phyloP scores from a whole-genome alignment of 2,888 invertebrate species.

The Eueremaeus valkanovi region DNA sequence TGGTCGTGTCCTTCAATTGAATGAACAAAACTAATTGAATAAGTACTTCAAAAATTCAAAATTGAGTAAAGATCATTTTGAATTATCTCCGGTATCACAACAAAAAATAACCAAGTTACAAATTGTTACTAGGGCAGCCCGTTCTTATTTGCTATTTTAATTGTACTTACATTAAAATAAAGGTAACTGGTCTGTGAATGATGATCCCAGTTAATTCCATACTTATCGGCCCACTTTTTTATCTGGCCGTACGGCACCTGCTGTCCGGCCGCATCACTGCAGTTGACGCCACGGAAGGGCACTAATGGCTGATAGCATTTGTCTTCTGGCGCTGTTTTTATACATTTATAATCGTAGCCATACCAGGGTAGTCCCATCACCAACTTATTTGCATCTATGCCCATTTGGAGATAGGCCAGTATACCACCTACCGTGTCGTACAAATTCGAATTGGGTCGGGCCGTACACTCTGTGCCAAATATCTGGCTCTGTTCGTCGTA shows the following conservation, averaged over 20 bases:
- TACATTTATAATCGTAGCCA: conserved; percentile 53
- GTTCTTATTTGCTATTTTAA: no score
- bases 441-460: conserved; percentile 44
- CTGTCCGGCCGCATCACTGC: conserved; percentile 54
- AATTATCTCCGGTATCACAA: not conserved
- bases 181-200: conserved; percentile 42
- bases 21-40: no score
- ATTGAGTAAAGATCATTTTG: no score
- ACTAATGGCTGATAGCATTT: conserved; percentile 50
- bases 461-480: conserved; percentile 38
- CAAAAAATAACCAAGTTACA: conserved; percentile 28
- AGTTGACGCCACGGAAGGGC: conserved; percentile 53
- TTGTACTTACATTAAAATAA: conserved; percentile 21
- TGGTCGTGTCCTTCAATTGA: not conserved
- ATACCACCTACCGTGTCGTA: conserved; percentile 49
- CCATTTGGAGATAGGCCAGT: conserved; percentile 49
- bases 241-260: conserved; percentile 46
- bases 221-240: conserved; percentile 43
- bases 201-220: conserved; percentile 50
- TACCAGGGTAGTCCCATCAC: conserved; percentile 55
- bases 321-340: conserved; percentile 30
- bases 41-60: no score
- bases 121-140: no score
- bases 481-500: conserved; percentile 55
- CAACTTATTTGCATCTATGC: conserved; percentile 50